These are phyloP conservation scores for Diorhabda sublineata DNA, from an alignment of 1,140 invertebrate species.

Conservation along the genomic window DNA sequence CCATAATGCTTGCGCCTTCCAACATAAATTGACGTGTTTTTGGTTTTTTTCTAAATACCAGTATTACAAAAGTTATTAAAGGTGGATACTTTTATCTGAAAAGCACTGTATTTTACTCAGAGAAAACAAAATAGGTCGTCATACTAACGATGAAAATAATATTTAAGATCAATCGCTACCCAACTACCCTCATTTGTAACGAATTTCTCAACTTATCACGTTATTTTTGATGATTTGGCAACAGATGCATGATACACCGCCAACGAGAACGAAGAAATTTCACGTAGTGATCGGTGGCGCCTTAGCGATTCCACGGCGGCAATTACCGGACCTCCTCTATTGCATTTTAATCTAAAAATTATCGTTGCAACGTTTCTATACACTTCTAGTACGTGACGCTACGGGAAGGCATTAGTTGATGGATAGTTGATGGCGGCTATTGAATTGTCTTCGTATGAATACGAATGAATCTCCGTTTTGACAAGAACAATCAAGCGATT, in stretches of 20 bases:
- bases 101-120: too few species aligned
- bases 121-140: too few species aligned
- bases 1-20: too few species aligned
- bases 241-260: background rate
- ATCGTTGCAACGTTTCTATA: background rate
- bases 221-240: background rate
- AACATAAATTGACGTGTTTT: too few species aligned
- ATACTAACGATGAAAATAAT: too few species aligned
- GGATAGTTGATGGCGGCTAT: conserved; percentile 5
- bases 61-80: too few species aligned
- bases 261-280: conserved; percentile 3
- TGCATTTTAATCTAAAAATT: conserved; percentile 12
- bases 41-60: too few species aligned
- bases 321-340: conserved; percentile 8
- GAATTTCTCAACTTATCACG: too few species aligned
- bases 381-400: background rate
- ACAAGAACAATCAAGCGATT: too few species aligned
- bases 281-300: conserved; percentile 12
- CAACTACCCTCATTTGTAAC: too few species aligned
- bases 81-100: too few species aligned
- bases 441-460: conserved; percentile 9
- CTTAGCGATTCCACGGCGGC: conserved; percentile 11
- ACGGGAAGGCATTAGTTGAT: conserved; percentile 4
- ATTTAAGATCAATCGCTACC: too few species aligned
- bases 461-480: background rate